Evolutionary conservation across 2,113 vertebrate species (phyloP), one percentile per base, ranked within the genome.

Genomic region (Acinonyx jubatus): DNA sequence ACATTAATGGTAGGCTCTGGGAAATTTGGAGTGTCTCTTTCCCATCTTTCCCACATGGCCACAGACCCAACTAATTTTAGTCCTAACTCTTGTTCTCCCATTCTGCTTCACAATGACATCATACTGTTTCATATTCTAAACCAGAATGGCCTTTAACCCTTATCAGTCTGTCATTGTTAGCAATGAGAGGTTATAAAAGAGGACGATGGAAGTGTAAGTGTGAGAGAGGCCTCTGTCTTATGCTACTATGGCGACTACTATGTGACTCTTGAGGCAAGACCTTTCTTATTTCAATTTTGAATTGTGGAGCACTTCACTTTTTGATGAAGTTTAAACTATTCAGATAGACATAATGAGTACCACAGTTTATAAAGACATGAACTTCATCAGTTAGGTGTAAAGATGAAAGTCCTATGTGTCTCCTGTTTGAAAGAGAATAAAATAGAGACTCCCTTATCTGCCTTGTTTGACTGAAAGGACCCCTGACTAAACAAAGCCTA

Each of bases 281-380:
- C 73, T 82, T 94, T 85, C n/a, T 96, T 92, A 55, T 61, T 88
- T 92, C 92, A 90, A 52, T 65, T 87, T 73, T 84, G 31, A 87
- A 71, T 80, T 95, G 68, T 90, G 36, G 68, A 97, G 55, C 25
- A 82, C 36, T 95, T 92, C n/a, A 69, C 29, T 89, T 96, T 96
- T 89, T 74, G 4, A 92, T 66, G 85, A 92, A 93, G 95, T 95
- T 38, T 91, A 66, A 89, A 81, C 38, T 86, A 76, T 73, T 92
- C 38, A 85, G 55, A 86, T 61, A 94, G 68, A 91, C 55, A 92
- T 69, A 90, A 50, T 38, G 18, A 94, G 87, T 78, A 84, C 9
- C 15, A 98, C 97, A 99, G 98, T 99, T 99, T 99, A 99, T 98
- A 98, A 99, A 99, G 98, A 98, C 98, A 98, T 98, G 96, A 98